Conservation (phyloP, 2,888 invertebrate genomes). For the Helicoverpa assulta region DNA sequence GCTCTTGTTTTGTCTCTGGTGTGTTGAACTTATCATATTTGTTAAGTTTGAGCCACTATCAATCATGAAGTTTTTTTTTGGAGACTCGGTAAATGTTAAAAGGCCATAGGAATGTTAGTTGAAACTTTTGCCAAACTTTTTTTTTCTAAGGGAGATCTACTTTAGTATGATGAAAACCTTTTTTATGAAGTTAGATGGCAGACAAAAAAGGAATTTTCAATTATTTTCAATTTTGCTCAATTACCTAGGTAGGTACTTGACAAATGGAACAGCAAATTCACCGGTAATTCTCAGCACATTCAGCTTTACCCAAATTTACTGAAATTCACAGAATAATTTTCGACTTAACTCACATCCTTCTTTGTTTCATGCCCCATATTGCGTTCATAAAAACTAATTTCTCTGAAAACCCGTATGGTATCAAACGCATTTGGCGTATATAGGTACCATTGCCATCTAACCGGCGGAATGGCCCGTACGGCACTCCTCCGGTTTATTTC, state of each 20-base stretch:
- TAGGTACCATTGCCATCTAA: constrained; percentile 16
- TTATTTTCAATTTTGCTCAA: not conserved
- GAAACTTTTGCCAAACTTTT: no score
- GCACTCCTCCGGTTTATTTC: constrained; percentile 50
- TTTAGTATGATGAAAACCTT: no score
- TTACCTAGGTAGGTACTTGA: not conserved
- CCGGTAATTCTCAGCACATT: not conserved
- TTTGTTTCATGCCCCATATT: not conserved
- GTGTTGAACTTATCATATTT: no score
- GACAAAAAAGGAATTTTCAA: not conserved
- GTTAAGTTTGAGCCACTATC: not conserved
- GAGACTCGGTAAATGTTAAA: no score
- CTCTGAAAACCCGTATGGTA: constrained; percentile 12
- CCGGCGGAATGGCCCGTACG: constrained; percentile 21
- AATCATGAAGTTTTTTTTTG: not conserved
- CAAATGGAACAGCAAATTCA: not conserved
- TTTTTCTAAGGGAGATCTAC: no score
- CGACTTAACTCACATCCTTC: not conserved
- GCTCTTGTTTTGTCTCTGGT: not conserved
- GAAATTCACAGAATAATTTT: not conserved
- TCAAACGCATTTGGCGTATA: constrained; percentile 13
- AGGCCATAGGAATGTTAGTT: no score
- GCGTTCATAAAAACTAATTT: constrained; percentile 16
- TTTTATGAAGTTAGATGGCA: no score
- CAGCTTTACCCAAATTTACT: not conserved